Evolutionary conservation across 2,113 vertebrate genomes (phyloP).

Genomic region (Protobothrops mucrosquamatus): DNA sequence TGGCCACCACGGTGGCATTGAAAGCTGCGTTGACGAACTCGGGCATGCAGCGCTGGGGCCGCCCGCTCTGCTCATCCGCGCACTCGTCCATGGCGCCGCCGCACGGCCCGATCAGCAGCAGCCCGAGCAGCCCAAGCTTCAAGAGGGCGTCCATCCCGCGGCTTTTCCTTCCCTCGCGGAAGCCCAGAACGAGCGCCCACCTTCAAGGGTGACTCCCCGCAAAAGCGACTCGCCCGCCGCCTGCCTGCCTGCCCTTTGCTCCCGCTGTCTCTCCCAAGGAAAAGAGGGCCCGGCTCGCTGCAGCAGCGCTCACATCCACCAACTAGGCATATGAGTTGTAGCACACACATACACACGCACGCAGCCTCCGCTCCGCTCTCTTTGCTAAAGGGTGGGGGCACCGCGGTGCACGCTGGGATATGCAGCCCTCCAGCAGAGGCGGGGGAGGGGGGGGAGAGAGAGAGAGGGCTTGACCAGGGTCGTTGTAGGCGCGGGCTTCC

Average conservation of each 20-base stretch:
- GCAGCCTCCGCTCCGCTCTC: background rate
- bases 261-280: background rate
- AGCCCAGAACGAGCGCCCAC: background rate
- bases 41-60: constrained; percentile 92
- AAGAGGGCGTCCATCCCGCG: background rate
- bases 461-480: background rate
- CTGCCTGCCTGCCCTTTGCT: background rate
- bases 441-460: too few relatives aligned
- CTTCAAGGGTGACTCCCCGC: background rate
- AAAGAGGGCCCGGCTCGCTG: background rate
- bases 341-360: background rate
- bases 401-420: constrained; percentile 44
- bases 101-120: constrained; percentile 54
- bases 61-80: constrained; percentile 68
- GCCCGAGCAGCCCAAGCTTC: constrained; percentile 30
- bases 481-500: fast-evolving
- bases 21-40: constrained; percentile 98
- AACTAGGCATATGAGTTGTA: background rate
- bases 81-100: constrained; percentile 91
- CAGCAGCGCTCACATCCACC: background rate
- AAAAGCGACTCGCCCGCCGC: background rate
- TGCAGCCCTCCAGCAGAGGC: background rate
- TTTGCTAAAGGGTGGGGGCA: constrained; percentile 8
- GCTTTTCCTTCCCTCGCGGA: background rate
- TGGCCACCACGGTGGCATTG: constrained; percentile 91